phyloP scores from a whole-genome alignment of 2,797 vertebrate genomes.

The Heliangelus exortis region DNA sequence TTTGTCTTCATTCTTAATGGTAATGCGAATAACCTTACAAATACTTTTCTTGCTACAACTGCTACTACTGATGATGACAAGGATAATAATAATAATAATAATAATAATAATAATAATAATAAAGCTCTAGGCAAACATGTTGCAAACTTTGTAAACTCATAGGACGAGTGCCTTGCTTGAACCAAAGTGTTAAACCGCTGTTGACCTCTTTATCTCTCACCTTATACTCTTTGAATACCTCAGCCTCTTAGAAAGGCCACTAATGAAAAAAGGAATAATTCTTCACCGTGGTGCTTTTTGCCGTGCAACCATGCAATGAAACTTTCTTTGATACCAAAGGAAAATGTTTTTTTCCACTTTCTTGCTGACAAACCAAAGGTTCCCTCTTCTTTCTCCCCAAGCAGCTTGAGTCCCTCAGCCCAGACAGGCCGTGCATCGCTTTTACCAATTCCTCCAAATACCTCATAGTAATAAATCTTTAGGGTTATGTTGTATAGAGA shows the following conservation, averaged over 20 bases:
- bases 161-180: slow-evolving; percentile 99
- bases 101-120: slow-evolving; percentile 77
- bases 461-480: slow-evolving; percentile 99
- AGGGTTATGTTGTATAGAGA: slow-evolving; percentile 96
- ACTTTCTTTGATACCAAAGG: slow-evolving; percentile 96
- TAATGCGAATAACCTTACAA: slow-evolving; percentile 72
- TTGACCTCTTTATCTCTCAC: slow-evolving; percentile 93
- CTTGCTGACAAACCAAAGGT: slow-evolving; percentile 97
- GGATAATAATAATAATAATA: slow-evolving; percentile 74
- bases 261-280: slow-evolving; percentile 91
- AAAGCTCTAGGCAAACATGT: slow-evolving; percentile 86
- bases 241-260: slow-evolving; percentile 99
- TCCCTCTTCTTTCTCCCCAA: slow-evolving; percentile 75
- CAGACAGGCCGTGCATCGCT: slow-evolving; percentile 91
- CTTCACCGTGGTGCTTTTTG: slow-evolving; percentile 97
- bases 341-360: slow-evolving; percentile 84
- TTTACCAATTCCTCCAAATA: slow-evolving; percentile 98
- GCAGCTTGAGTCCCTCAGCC: slow-evolving; percentile 72
- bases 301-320: slow-evolving; percentile 98
- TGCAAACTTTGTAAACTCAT: slow-evolving; percentile 96
- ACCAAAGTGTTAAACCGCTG: slow-evolving; percentile 99
- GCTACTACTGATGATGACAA: slow-evolving; percentile 58
- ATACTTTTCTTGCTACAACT: slow-evolving; percentile 68
- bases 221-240: slow-evolving; percentile 99
- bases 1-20: slow-evolving; percentile 79